Evolutionary conservation across 2,797 vertebrate species (phyloP).

Genomic region (Halcyon chelicuti): DNA sequence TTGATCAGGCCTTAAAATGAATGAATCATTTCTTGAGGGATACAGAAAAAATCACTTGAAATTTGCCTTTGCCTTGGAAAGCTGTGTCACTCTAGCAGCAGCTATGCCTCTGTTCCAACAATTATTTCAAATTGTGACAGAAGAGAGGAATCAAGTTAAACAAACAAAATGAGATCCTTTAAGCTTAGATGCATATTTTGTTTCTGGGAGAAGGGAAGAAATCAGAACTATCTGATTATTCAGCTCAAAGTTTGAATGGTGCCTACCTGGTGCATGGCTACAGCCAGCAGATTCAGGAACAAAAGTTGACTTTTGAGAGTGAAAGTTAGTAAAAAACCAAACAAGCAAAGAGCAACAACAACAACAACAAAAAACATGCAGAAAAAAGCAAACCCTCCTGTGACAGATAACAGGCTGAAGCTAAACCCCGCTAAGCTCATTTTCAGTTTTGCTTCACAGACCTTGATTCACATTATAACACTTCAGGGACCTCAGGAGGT

Average conservation of each 20-base stretch:
- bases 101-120: not conserved
- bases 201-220: not conserved
- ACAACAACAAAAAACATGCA: not conserved
- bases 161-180: not conserved
- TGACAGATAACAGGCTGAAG: constrained; percentile 54
- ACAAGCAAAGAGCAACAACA: not conserved
- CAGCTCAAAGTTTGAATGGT: not conserved
- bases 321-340: not conserved
- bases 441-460: constrained; percentile 71
- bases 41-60: not conserved
- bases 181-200: not conserved
- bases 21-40: not conserved
- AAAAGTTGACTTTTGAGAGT: not conserved
- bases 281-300: not conserved
- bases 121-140: not conserved
- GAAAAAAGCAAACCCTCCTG: not conserved
- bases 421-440: constrained; percentile 65
- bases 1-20: not conserved
- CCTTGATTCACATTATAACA: constrained; percentile 62
- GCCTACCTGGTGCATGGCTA: rapidly evolving
- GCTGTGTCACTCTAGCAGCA: not conserved
- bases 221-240: not conserved
- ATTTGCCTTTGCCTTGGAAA: not conserved
- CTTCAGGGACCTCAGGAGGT: constrained; percentile 21
- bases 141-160: not conserved